Percentiles rank a stretch among this genome's conserved stretches.
Evolutionary conservation across 2,113 vertebrate genomes (phyloP).

Genomic region (Bubo blakistoni): DNA sequence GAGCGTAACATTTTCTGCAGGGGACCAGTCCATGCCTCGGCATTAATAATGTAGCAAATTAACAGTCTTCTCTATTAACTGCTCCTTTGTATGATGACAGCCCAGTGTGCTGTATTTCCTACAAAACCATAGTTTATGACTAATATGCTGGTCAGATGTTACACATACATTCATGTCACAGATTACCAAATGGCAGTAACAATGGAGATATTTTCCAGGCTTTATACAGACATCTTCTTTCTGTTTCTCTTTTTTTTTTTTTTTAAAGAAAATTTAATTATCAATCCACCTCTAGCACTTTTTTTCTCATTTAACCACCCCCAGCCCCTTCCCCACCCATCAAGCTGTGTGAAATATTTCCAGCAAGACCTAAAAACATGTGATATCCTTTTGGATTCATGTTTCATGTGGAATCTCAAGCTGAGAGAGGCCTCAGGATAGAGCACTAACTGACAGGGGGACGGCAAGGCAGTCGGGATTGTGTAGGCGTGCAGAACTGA

Average conservation of each 20-base stretch:
- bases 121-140: neutral
- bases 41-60: neutral
- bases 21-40: neutral
- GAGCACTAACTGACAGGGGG: neutral
- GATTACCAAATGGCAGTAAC: neutral
- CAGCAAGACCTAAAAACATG: neutral
- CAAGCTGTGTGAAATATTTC: slow-evolving; percentile 7
- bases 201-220: neutral
- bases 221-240: neutral
- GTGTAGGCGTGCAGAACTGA: neutral
- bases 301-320: neutral
- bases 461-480: neutral
- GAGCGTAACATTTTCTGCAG: neutral
- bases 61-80: neutral
- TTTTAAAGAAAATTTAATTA: neutral
- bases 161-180: neutral
- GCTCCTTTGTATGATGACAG: neutral
- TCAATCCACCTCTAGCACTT: neutral
- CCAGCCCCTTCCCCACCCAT: accelerated
- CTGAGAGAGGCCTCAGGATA: slow-evolving; percentile 32
- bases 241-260: neutral
- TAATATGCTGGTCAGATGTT: neutral
- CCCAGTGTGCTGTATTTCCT: neutral
- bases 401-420: slow-evolving; percentile 23
- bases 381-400: neutral